Percentiles rank a stretch among this genome's conserved stretches.
Conservation (phyloP, 2,888 invertebrate species). For the Dascillus cervinus region DNA sequence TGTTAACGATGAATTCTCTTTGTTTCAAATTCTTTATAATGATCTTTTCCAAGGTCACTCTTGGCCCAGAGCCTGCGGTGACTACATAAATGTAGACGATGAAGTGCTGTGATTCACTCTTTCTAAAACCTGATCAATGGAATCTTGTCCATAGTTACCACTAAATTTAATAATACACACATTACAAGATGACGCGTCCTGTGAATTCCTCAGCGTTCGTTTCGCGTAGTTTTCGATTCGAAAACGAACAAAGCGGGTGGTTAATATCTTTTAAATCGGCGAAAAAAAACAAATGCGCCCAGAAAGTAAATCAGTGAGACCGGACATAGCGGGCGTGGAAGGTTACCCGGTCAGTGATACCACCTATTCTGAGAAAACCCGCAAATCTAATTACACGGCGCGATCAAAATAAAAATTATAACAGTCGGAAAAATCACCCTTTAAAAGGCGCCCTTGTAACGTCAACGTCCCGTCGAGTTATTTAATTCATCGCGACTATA, state of each 20-base stretch:
- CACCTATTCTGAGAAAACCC: slow-evolving; percentile 17
- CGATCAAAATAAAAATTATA: slow-evolving; percentile 14
- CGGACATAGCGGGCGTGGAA: slow-evolving; percentile 20
- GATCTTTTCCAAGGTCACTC: slow-evolving; percentile 36
- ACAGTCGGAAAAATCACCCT: slow-evolving; percentile 11
- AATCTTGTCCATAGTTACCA: no score
- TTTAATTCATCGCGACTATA: no score
- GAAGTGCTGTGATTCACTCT: slow-evolving; percentile 15
- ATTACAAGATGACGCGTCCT: no score
- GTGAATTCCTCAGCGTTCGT: no score
- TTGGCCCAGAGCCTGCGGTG: slow-evolving; percentile 37
- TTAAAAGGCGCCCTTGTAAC: no score
- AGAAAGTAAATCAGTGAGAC: slow-evolving; percentile 17
- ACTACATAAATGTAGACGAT: slow-evolving; percentile 13
- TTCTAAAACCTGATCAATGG: slow-evolving; percentile 18
- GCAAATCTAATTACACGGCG: slow-evolving; percentile 19
- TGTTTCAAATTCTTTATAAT: slow-evolving; percentile 29
- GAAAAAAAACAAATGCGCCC: slow-evolving; percentile 26
- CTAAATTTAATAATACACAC: no score
- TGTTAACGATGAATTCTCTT: slow-evolving; percentile 20
- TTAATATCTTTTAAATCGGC: slow-evolving; percentile 33
- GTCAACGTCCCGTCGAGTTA: no score
- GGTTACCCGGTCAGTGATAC: slow-evolving; percentile 20
- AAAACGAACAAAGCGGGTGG: slow-evolving; percentile 24
- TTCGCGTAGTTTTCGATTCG: no score